phyloP scores from a whole-genome alignment of 2,113 vertebrate genomes.

The Symphodus melops region DNA sequence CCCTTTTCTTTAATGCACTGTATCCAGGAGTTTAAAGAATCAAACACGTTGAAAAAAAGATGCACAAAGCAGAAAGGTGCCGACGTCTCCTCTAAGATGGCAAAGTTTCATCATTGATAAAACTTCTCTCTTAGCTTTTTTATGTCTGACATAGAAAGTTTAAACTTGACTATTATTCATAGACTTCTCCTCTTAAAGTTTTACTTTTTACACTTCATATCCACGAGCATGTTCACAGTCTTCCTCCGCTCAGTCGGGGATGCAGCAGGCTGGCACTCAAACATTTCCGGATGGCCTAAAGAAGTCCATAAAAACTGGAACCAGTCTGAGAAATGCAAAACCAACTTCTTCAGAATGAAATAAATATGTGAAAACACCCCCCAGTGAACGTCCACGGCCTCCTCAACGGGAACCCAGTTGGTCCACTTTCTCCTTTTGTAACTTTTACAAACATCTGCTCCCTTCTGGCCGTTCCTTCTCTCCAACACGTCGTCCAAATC shows the following conservation, averaged over 20 bases:
- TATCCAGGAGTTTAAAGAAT: too few relatives aligned
- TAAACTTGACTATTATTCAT: background rate
- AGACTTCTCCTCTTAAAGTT: background rate
- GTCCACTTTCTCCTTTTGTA: background rate
- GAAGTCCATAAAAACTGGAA: background rate
- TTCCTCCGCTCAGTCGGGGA: background rate
- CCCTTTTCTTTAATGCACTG: too few relatives aligned
- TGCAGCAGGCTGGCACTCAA: background rate
- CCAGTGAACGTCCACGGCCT: background rate
- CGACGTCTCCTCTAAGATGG: too few relatives aligned
- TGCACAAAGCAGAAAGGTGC: too few relatives aligned
- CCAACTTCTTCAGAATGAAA: background rate
- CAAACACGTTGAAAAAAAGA: too few relatives aligned
- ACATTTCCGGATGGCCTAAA: background rate
- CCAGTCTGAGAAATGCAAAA: background rate
- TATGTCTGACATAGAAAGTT: background rate
- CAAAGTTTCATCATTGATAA: too few relatives aligned
- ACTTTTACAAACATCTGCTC: background rate
- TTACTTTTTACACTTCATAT: background rate
- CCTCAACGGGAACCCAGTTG: background rate
- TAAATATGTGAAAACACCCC: background rate
- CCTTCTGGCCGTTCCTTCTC: background rate
- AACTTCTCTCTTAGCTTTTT: too few relatives aligned
- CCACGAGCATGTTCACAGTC: background rate
- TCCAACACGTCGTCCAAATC: too few relatives aligned